phyloP scores from a whole-genome alignment of 2,888 invertebrate species.

The Phortica magna region DNA sequence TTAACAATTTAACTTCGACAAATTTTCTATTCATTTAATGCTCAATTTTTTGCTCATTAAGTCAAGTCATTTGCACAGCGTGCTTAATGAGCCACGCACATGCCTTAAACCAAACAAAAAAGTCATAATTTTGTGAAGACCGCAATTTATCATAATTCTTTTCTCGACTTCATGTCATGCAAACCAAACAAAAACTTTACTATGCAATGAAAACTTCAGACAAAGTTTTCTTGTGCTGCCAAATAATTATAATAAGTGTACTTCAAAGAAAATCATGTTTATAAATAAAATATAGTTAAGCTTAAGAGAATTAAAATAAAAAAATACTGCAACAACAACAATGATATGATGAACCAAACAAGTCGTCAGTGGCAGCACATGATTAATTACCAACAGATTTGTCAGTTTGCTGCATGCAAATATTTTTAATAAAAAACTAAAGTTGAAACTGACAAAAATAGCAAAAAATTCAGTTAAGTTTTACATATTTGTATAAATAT shows the following conservation, averaged over 20 bases:
- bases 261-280: not conserved
- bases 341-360: not conserved
- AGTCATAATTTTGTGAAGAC: conserved; percentile 8
- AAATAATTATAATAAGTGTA: conserved; percentile 17
- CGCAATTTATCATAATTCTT: conserved; percentile 30
- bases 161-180: not conserved
- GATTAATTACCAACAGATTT: conserved; percentile 29
- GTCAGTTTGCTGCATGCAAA: conserved; percentile 22
- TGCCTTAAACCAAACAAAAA: not conserved
- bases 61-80: conserved; percentile 7
- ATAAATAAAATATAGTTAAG: not conserved
- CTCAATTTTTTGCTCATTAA: conserved; percentile 12
- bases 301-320: not conserved
- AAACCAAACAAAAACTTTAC: not conserved
- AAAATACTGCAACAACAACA: conserved; percentile 4
- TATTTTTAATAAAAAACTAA: conserved; percentile 2
- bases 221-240: not conserved
- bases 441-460: not conserved
- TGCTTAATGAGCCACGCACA: conserved; percentile 17
- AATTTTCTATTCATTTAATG: not conserved
- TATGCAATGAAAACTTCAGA: too few species aligned
- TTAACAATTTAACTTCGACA: too few species aligned
- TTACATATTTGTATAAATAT: not conserved
- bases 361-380: conserved; percentile 9
- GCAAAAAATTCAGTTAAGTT: not conserved